Base-by-base conservation (phyloP, 2,888 invertebrate genomes). In the Mongoloraphidia duomilia region DNA sequence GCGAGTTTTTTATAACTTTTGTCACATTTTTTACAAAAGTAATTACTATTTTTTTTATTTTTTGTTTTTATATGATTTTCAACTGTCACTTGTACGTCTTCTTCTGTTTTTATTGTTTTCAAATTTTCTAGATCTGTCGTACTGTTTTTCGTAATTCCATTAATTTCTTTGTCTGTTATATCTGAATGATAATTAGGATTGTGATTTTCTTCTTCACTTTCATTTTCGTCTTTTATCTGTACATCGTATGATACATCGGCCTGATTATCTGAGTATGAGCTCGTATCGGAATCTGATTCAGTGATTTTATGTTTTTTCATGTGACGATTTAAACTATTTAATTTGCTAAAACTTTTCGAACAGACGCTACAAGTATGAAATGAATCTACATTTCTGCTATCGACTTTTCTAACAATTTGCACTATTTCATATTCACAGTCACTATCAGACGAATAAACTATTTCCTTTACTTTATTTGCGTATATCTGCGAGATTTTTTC, bases 361-460 rank as follows among this genome's bases (percentile, higher is more conserved):
- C 57, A 57, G 36, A 45, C 48, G 3, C 47, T 37, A 42, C 57
- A 57, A 12, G 35, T 34, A 34, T 49, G 34, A 8, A 14, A 14
- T 9, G 43, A 47, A 36, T 52, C 46, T 13, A n/a, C 34, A 35
- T 47, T 43, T 39, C 37, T 49, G 11, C 42, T 42, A 17, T 42
- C 42, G 14, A 54, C 12, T 42, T 52, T 54, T 40, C 42, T 45
- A 26, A 48, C 44, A 6, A 50, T 55, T 39, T 50, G 52, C 33
- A 55, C 11, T 37, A 55, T 46, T 50, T 55, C 52, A 43, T 55
- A 55, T 49, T 55, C 55, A 26, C 53, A 53, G 48, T 55, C 55
- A 40, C 52, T 53, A 38, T 53, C 52, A 3, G 53, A 53, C 34
- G 53, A 53, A 41, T 55, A 55, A 11, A 55, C 43, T 11, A 42